These are phyloP conservation scores for Thymelicus lineola DNA, from an alignment of 2,888 invertebrate species.

Conservation along the genomic window DNA sequence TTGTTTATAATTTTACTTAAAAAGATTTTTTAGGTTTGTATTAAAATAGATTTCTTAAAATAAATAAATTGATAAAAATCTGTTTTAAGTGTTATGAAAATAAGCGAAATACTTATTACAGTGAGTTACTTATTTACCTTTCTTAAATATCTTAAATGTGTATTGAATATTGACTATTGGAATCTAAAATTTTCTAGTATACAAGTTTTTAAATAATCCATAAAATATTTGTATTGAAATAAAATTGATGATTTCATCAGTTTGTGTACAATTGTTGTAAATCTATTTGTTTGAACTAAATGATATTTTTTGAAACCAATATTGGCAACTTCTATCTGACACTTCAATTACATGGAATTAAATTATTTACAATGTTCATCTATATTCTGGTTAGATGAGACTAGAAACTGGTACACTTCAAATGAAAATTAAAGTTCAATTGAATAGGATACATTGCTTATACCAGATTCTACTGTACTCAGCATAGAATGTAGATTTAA, in stretches of 20 bases:
- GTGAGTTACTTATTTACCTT: background rate
- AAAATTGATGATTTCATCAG: too few relatives aligned
- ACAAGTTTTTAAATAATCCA: background rate
- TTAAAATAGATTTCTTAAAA: background rate
- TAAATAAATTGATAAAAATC: background rate
- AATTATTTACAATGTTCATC: too few relatives aligned
- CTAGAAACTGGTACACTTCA: too few relatives aligned
- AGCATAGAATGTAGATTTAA: slow-evolving; percentile 3
- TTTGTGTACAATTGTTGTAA: background rate
- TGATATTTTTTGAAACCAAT: background rate
- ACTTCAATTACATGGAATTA: too few relatives aligned
- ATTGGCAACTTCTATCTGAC: too few relatives aligned
- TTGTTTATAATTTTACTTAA: slow-evolving; percentile 1
- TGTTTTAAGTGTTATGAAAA: background rate
- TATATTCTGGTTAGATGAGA: too few relatives aligned
- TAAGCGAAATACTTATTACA: background rate
- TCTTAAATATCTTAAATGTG: background rate
- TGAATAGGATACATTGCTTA: background rate
- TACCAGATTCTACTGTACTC: background rate
- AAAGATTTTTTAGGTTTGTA: background rate
- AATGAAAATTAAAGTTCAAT: background rate
- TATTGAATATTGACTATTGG: too few relatives aligned
- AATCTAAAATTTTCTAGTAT: background rate
- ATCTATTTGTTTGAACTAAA: background rate
- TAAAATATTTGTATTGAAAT: background rate